Evolutionary conservation across 2,113 vertebrate genomes (phyloP), one percentile per base, ranked within the genome.

Genomic region (Platichthys flesus): DNA sequence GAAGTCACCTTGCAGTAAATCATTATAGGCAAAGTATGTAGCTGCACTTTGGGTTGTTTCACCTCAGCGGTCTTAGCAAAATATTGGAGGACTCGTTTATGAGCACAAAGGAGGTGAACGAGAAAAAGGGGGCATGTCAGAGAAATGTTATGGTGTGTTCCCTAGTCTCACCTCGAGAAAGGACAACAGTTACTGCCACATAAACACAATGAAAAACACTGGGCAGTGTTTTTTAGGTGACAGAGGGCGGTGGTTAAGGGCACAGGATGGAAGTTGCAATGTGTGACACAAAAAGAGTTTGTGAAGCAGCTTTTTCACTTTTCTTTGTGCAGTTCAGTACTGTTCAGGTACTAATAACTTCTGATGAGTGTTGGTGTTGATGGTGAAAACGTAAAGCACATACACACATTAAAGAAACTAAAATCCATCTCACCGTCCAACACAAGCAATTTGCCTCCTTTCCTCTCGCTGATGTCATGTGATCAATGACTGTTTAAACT

Each of bases 1-100:
- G 60, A 80, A 85, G 71, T 85, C 68, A 80, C 84, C 82, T 84
- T 81, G 76, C 71, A 65, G 56, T 78, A 47, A 85, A 64, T 85
- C 60, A 45, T 54, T 72, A 31, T 7, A 71, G 59, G 56, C 63
- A 59, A 16, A 73, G 56, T 37, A 62, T 76, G 58, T 70, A 58
- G 66, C 67, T 64, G 60, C 68, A 55, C 10, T 65, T 55, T 40
- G 76, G 80, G 60, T 75, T 3, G 28, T 85, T 82, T 74, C 57
- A 78, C 68, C 54, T 79, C 74, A 52, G 21, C 2, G 21, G 58
- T n/a, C 74, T 82, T 31, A 49, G 45, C 40, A 13, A 26, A 77
- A 61, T 21, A 45, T 5, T 42, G 28, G 35, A 20, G 10, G 61
- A 74, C 42, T 26, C 71, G 52, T 70, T 80, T 54, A 76, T 42